phyloP scores from a whole-genome alignment of 2,888 invertebrate species.

The Julus scandinavius region DNA sequence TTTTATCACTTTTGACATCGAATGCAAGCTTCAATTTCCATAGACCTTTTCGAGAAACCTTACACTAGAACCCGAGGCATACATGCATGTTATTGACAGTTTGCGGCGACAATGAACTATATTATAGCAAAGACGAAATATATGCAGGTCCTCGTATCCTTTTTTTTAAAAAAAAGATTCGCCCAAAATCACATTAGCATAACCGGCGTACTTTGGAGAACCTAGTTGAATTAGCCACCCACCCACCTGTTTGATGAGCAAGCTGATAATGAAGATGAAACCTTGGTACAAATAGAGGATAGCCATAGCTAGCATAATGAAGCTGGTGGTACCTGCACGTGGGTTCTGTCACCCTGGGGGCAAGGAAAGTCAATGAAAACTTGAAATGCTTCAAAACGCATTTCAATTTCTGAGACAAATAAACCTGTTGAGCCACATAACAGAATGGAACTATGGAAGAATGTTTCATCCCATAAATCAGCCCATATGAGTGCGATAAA shows the following conservation, averaged over 20 bases:
- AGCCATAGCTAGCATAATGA: not conserved
- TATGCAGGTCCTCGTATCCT: not conserved
- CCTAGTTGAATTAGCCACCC: conserved; percentile 7
- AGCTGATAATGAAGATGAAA: conserved; percentile 32
- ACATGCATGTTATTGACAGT: not conserved
- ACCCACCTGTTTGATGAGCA: conserved; percentile 42
- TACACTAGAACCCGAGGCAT: no score
- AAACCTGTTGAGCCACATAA: conserved; percentile 24
- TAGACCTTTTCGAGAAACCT: no score
- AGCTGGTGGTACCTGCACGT: not conserved
- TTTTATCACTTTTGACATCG: no score
- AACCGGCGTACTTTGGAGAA: not conserved
- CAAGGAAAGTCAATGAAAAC: conserved; percentile 27
- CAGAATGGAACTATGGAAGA: conserved; percentile 4
- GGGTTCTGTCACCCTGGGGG: conserved; percentile 14
- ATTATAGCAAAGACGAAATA: not conserved
- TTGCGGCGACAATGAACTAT: not conserved
- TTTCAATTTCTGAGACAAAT: conserved; percentile 42
- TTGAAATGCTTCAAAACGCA: not conserved
- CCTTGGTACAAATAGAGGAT: not conserved
- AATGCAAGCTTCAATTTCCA: no score
- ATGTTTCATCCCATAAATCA: conserved; percentile 30
- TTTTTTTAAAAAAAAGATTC: not conserved
- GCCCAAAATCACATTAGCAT: not conserved
- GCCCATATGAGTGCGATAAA: conserved; percentile 39